Base-by-base conservation (phyloP, 1,140 invertebrate genomes). In the Andricus grossulariae region DNA sequence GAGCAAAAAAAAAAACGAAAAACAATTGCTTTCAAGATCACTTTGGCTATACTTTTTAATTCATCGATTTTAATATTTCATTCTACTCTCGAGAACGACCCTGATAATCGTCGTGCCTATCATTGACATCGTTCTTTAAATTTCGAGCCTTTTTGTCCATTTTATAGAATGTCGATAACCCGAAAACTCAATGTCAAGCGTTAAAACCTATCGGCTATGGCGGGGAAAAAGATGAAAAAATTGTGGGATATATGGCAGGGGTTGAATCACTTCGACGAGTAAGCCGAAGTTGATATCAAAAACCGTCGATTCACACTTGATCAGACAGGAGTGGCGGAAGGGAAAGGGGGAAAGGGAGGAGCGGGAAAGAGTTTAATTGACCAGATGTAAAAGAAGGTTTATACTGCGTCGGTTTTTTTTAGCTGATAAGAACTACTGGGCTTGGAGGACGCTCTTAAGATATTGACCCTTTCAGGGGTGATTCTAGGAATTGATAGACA, bases 301-400 rank as follows among this genome's bases (percentile, higher is more conserved):
- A 84, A 84, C 79, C 80, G 79, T 82, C 82, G 86, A 83, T 85
- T 89, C 83, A 83, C 86, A 84, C 82, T 83, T 80, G 75, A 73
- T 82, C 78, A 81, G 79, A 82, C 83, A 60, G 74, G 70, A 76
- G 71, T 74, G 55, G 25, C 4, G 5, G 25, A 32, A 32, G 25
- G 76, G 54, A 80, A 82, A 74, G 81, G 82, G 51, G 79, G 82
- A 74, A 80, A 83, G 75, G 73, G 74, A 81, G 77, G 73, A 81
- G 82, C 83, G 81, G 72, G 66, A 74, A 77, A 73, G 25, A 74
- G 66, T 49, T 71, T 78, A 80, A 82, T 72, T 79, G 80, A 83
- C 76, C 80, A 84, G 81, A 86, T 88, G 88, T 89, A 87, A 86
- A 86, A 88, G 87, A 87, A 84, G 88, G 88, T 88, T 90, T 90